Evolutionary conservation across 2,797 vertebrate species (phyloP).

Genomic region (Pristis pectinata): DNA sequence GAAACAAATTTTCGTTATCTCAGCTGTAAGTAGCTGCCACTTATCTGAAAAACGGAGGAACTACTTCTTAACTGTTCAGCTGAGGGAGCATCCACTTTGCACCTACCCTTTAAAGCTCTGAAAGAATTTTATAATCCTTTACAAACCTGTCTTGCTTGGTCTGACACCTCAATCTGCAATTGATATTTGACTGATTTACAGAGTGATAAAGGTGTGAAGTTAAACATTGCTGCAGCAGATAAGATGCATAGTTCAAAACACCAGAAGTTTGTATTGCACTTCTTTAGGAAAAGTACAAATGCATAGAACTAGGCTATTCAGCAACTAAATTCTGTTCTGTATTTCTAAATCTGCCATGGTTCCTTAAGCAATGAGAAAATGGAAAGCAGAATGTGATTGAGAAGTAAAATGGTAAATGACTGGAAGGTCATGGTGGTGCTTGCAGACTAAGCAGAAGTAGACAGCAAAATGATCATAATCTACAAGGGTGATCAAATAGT

Average conservation of each 20-base stretch:
- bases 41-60: background rate
- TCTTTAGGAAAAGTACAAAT: too few relatives aligned
- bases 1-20: background rate
- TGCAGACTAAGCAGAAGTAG: background rate
- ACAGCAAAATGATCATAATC: background rate
- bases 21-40: background rate
- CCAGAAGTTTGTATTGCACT: background rate
- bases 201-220: background rate
- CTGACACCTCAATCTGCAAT: background rate
- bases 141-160: background rate
- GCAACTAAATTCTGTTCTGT: background rate
- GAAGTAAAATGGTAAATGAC: background rate
- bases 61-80: background rate
- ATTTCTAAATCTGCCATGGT: background rate
- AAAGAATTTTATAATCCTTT: background rate
- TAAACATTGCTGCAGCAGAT: background rate
- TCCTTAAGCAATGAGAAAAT: background rate
- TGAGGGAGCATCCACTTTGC: background rate
- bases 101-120: background rate
- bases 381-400: background rate
- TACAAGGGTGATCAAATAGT: background rate
- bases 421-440: background rate
- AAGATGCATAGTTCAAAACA: background rate
- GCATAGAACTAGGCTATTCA: background rate
- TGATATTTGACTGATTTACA: background rate